A percentile compares a stretch with the other conserved stretches of the same genome.
Conservation (phyloP, 2,113 vertebrate genomes). For the Pontoporia blainvillei region DNA sequence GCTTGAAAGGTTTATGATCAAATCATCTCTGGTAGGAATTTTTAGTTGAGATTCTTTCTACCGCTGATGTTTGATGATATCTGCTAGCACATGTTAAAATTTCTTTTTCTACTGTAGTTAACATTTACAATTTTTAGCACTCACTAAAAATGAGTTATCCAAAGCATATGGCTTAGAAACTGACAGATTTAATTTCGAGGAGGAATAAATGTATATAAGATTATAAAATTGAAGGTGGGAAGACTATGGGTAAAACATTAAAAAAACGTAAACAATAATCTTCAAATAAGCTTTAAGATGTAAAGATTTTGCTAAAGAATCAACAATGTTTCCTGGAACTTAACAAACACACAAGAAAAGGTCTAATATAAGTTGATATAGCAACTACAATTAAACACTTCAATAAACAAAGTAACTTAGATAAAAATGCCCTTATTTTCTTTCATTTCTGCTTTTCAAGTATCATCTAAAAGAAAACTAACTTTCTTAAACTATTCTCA, state of each 20-base stretch:
- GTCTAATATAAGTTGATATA: neutral
- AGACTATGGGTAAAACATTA: neutral
- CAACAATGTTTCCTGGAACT: neutral
- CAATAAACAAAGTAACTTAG: neutral
- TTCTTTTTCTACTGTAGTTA: conserved; percentile 73
- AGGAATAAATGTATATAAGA: conserved; percentile 59
- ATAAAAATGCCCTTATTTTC: neutral
- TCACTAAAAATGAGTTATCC: conserved; percentile 66
- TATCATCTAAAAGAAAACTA: neutral
- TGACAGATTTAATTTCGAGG: conserved; percentile 63
- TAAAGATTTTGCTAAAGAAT: neutral
- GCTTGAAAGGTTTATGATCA: conserved; percentile 85
- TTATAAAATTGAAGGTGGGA: conserved; percentile 41
- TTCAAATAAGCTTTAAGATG: neutral
- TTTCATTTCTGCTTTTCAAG: neutral
- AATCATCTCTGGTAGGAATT: conserved; percentile 72
- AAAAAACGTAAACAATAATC: neutral
- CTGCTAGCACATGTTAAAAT: conserved; percentile 62
- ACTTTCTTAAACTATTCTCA: neutral
- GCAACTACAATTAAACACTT: neutral
- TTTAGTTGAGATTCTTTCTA: conserved; percentile 75
- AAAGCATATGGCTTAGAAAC: conserved; percentile 57
- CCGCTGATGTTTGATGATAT: conserved; percentile 62
- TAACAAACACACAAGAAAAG: neutral
- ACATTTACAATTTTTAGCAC: conserved; percentile 76